These are phyloP conservation scores for Melinaea menophilus DNA, from an alignment of 2,888 invertebrate species.

Conservation along the genomic window DNA sequence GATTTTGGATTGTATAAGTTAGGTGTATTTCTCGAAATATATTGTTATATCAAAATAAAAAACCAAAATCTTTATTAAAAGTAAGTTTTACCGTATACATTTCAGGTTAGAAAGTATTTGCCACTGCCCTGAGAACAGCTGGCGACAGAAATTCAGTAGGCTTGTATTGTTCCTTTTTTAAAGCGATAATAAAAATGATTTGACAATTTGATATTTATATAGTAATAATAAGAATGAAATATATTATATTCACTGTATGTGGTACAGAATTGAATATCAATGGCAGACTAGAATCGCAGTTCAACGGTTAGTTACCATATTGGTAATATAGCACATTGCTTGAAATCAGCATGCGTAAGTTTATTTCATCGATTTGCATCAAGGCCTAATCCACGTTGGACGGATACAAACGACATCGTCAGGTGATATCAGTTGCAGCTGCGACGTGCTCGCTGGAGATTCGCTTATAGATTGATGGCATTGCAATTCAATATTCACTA, in stretches of 20 bases:
- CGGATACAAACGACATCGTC: slow-evolving; percentile 66
- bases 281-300: neutral
- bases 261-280: neutral
- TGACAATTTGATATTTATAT: too few relatives aligned
- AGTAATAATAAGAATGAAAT: too few relatives aligned
- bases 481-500: slow-evolving; percentile 56
- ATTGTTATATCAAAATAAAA: neutral
- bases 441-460: slow-evolving; percentile 53
- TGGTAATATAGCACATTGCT: slow-evolving; percentile 15
- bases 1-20: neutral
- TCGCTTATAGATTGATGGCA: slow-evolving; percentile 67
- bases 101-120: too few relatives aligned
- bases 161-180: too few relatives aligned
- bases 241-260: neutral
- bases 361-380: slow-evolving; percentile 48
- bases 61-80: neutral
- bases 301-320: neutral
- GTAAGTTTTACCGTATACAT: too few relatives aligned
- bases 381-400: slow-evolving; percentile 53
- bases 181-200: too few relatives aligned
- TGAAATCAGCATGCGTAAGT: slow-evolving; percentile 46
- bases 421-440: slow-evolving; percentile 66
- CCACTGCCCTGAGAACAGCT: too few relatives aligned
- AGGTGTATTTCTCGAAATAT: neutral
- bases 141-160: too few relatives aligned